Percentiles rank a stretch among this genome's conserved stretches.
Conservation (phyloP, 2,888 invertebrate genomes). For the Catocala nupta region DNA sequence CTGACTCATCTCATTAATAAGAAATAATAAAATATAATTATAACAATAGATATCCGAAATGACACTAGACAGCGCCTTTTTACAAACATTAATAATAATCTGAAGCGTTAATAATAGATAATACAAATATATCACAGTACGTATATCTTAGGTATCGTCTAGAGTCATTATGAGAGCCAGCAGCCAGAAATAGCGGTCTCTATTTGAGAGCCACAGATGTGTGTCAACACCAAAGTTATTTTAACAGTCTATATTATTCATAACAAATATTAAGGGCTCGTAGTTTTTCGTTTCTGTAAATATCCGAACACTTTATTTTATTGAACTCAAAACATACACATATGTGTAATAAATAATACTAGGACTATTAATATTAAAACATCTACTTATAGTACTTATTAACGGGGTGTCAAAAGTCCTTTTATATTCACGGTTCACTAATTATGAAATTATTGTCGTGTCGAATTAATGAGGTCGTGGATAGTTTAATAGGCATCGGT, state of each 20-base stretch:
- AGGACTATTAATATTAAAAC: not conserved
- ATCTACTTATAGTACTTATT: not conserved
- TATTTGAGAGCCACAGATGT: constrained; percentile 77
- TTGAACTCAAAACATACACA: not conserved
- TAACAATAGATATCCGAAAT: too few species aligned
- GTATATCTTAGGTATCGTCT: constrained; percentile 61
- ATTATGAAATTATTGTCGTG: constrained; percentile 9
- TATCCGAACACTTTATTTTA: not conserved
- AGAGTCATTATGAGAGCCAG: constrained; percentile 76
- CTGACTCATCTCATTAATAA: too few species aligned
- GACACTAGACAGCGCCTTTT: not conserved
- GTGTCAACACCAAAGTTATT: constrained; percentile 81
- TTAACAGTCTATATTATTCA: constrained; percentile 65
- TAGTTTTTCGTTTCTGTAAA: constrained; percentile 24
- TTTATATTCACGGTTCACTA: not conserved
- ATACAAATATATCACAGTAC: constrained; percentile 27
- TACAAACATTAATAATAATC: not conserved
- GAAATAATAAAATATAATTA: too few species aligned
- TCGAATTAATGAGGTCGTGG: constrained; percentile 24
- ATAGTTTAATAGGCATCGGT: constrained; percentile 20
- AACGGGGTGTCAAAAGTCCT: not conserved
- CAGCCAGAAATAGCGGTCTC: constrained; percentile 76
- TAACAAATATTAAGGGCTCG: constrained; percentile 59
- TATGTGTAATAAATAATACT: too few species aligned
- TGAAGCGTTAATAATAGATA: constrained; percentile 13